These are phyloP conservation scores for Coturnix japonica DNA, from an alignment of 2,113 vertebrate species.

Conservation along the genomic window DNA sequence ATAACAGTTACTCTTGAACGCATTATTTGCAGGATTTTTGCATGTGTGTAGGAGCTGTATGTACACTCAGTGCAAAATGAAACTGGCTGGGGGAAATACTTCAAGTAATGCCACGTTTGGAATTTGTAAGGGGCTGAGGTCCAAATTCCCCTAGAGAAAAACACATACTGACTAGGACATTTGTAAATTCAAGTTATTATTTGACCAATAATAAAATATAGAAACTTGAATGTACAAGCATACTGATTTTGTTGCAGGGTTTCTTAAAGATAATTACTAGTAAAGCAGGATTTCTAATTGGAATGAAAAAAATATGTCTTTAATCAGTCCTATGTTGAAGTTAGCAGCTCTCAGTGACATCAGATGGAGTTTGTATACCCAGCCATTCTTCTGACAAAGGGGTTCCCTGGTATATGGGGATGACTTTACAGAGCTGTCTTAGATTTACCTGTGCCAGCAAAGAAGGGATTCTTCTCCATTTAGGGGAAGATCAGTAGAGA, in stretches of 20 bases:
- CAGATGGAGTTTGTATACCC: neutral
- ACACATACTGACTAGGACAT: neutral
- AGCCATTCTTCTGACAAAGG: neutral
- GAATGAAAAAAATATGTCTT: neutral
- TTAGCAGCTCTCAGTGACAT: neutral
- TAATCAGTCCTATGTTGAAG: neutral
- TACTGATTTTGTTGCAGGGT: neutral
- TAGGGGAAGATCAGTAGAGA: neutral
- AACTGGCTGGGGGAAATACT: neutral
- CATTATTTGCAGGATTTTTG: neutral
- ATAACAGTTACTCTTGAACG: accelerated
- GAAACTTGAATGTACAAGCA: neutral
- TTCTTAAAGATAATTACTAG: neutral
- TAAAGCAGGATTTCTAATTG: neutral
- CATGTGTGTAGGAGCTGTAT: neutral
- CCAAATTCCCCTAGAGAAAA: neutral
- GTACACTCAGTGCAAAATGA: neutral
- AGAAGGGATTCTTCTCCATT: neutral
- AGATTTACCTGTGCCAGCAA: neutral
- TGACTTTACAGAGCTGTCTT: neutral
- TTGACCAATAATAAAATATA: neutral
- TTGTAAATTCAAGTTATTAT: neutral
- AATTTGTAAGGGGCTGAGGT: neutral
- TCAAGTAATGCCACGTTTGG: neutral
- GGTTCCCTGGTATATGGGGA: neutral